Percentiles rank a stretch among this genome's conserved stretches.
These are phyloP conservation scores for Glyphotaelius pellucidus DNA, from an alignment of 2,888 invertebrate genomes.

Conservation along the genomic window DNA sequence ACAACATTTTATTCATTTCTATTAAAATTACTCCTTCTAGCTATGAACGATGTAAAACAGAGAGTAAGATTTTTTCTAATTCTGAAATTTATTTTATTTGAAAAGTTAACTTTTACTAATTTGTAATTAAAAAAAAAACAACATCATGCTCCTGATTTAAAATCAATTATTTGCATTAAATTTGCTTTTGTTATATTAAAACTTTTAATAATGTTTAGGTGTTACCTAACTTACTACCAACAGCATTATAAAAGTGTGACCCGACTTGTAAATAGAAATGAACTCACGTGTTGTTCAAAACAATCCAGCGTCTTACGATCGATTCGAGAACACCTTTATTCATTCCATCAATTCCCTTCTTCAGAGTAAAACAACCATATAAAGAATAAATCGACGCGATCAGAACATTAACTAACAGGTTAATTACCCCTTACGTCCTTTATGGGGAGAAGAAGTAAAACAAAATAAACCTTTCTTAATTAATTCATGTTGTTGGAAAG, in stretches of 20 bases:
- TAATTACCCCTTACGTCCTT: slow-evolving; percentile 42
- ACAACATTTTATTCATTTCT: too few species aligned
- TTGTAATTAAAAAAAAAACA: too few species aligned
- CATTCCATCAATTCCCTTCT: not conserved
- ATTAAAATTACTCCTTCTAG: too few species aligned
- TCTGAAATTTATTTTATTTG: too few species aligned
- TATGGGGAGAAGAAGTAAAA: slow-evolving; percentile 41
- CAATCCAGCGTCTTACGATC: not conserved
- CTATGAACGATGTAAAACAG: too few species aligned
- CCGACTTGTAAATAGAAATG: not conserved
- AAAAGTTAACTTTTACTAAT: too few species aligned
- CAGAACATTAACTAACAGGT: slow-evolving; percentile 36
- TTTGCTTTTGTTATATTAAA: too few species aligned
- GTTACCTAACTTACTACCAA: not conserved
- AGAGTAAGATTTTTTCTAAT: too few species aligned
- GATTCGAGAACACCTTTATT: not conserved
- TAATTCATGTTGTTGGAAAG: slow-evolving; percentile 46
- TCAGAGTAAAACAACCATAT: not conserved
- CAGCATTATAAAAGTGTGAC: not conserved
- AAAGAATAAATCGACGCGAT: slow-evolving; percentile 38
- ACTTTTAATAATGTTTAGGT: too few species aligned
- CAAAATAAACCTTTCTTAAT: slow-evolving; percentile 48
- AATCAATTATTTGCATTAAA: too few species aligned
- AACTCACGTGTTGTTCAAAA: not conserved
- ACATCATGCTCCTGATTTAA: too few species aligned